Evolutionary conservation across 2,797 vertebrate genomes (phyloP).

Genomic region (Sebastes wilsoni): DNA sequence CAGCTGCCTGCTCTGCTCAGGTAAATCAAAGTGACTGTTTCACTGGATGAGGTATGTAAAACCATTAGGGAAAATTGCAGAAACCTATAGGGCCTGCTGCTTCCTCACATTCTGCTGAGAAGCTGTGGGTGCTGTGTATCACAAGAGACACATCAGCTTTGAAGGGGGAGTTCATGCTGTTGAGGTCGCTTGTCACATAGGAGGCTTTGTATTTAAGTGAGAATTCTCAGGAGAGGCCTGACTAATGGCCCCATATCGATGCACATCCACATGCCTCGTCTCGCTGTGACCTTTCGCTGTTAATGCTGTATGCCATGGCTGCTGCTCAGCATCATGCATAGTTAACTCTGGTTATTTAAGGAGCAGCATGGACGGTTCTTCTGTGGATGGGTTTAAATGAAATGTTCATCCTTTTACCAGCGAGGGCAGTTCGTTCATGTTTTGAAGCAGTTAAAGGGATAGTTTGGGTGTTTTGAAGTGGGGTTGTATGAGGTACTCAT

Average conservation of each 20-base stretch:
- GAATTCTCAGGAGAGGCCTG: constrained; percentile 46
- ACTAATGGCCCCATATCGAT: constrained; percentile 66
- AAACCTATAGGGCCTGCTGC: constrained; percentile 42
- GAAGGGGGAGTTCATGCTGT: constrained; percentile 33
- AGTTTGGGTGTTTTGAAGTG: too few species aligned
- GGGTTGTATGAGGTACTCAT: too few species aligned
- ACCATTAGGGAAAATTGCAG: constrained; percentile 75
- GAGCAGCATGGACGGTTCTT: background rate
- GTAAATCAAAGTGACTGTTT: constrained; percentile 85
- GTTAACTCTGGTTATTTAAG: constrained; percentile 41
- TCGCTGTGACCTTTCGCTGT: constrained; percentile 57
- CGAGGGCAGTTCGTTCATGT: background rate
- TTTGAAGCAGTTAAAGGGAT: background rate
- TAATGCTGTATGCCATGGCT: constrained; percentile 37
- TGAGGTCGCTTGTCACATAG: constrained; percentile 54
- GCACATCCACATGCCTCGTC: constrained; percentile 42
- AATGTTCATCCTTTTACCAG: background rate
- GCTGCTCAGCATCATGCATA: constrained; percentile 38
- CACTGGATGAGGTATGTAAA: constrained; percentile 74
- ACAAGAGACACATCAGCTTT: constrained; percentile 41
- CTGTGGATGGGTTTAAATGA: constrained; percentile 5
- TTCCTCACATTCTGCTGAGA: constrained; percentile 37
- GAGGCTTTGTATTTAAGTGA: constrained; percentile 50
- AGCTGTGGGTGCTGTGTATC: constrained; percentile 50
- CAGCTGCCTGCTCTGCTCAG: constrained; percentile 65